A percentile compares a stretch with the other conserved stretches of the same genome.
Evolutionary conservation across 2,113 vertebrate species (phyloP).

Genomic region (Heterotis niloticus): DNA sequence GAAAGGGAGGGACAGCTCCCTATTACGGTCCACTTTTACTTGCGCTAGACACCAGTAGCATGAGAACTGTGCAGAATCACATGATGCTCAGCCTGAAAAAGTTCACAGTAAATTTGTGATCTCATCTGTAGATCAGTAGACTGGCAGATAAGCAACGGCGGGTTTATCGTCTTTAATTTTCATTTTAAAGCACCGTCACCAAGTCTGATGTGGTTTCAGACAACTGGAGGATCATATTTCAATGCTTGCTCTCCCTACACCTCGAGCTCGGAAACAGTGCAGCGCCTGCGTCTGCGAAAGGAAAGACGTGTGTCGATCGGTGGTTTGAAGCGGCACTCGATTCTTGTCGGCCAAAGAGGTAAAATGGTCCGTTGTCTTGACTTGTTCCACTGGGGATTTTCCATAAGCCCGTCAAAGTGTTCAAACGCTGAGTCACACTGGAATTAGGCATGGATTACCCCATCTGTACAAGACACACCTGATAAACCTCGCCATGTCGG

Average conservation of each 20-base stretch:
- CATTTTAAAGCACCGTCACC: not conserved
- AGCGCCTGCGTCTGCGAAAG: conserved; percentile 14
- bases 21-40: not conserved
- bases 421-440: conserved; percentile 22
- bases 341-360: conserved; percentile 21
- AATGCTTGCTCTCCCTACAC: not conserved
- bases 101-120: not conserved
- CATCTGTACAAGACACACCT: conserved; percentile 18
- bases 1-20: not conserved
- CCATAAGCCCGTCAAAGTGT: conserved; percentile 25
- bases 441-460: conserved; percentile 20
- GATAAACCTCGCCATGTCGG: conserved; percentile 1
- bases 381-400: conserved; percentile 28
- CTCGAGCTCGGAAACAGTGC: not conserved
- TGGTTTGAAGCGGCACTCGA: not conserved
- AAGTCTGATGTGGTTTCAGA: conserved; percentile 16
- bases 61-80: not conserved
- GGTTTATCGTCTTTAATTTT: conserved; percentile 9
- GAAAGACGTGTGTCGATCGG: conserved; percentile 8
- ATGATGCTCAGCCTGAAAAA: not conserved
- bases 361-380: conserved; percentile 9
- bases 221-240: conserved; percentile 1
- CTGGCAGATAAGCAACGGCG: not conserved
- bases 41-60: not conserved
- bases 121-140: not conserved